Evolutionary conservation across 2,113 vertebrate species (phyloP).

Genomic region (Rhineura floridana): DNA sequence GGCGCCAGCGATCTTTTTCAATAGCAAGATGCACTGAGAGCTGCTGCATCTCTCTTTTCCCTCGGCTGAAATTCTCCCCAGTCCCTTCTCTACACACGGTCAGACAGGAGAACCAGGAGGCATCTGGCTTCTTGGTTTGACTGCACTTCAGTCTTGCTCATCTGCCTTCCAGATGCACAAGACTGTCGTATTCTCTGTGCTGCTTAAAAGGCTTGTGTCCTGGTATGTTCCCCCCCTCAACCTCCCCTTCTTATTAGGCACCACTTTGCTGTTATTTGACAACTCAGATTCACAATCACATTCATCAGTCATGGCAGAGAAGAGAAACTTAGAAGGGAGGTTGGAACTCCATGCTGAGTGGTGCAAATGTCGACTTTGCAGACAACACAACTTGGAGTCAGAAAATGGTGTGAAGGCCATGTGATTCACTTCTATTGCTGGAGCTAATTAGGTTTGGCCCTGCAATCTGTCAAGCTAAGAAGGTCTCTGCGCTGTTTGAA

Average conservation of each 20-base stretch:
- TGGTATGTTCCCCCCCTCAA: neutral
- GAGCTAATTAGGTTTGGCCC: neutral
- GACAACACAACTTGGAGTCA: too few species aligned
- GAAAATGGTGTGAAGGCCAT: neutral
- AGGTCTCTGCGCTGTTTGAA: neutral
- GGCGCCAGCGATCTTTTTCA: neutral
- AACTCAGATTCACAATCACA: neutral
- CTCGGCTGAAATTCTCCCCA: conserved; percentile 8
- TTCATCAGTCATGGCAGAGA: neutral
- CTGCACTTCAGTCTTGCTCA: neutral
- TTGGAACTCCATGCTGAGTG: too few species aligned
- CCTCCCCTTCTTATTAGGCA: neutral
- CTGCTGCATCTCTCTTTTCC: neutral
- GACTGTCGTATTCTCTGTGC: neutral
- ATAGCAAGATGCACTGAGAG: conserved; percentile 16
- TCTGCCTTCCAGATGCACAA: neutral
- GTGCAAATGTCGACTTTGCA: neutral
- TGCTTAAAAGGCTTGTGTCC: neutral
- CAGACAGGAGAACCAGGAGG: neutral
- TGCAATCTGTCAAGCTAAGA: neutral
- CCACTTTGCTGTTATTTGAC: too few species aligned
- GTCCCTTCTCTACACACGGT: neutral
- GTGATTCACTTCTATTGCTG: neutral
- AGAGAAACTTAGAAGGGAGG: neutral
- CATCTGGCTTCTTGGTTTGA: conserved; percentile 9